phyloP scores from a whole-genome alignment of 2,113 vertebrate genomes.

The Gorsachius goisagi region DNA sequence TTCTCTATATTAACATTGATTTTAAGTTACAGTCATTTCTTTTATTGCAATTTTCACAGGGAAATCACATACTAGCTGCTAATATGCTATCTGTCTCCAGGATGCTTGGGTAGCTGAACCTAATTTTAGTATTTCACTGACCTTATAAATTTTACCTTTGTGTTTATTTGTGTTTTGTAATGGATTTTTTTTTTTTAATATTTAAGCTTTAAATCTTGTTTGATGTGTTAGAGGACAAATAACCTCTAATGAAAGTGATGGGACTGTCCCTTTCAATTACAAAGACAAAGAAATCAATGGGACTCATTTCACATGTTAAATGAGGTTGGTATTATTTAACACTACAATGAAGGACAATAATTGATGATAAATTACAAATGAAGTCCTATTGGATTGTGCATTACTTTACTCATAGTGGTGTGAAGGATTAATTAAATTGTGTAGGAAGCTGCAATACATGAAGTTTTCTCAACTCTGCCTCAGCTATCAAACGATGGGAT shows the following conservation, averaged over 20 bases:
- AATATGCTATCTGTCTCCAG: background rate
- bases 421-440: slow-evolving; percentile 45
- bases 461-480: background rate
- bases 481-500: background rate
- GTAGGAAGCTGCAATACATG: background rate
- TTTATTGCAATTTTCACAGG: background rate
- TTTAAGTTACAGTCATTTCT: slow-evolving; percentile 22
- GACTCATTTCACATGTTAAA: slow-evolving; percentile 53
- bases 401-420: slow-evolving; percentile 1
- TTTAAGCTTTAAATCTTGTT: slow-evolving; percentile 37
- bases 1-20: slow-evolving; percentile 25
- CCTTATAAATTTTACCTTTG: slow-evolving; percentile 24
- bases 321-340: slow-evolving; percentile 44
- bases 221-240: slow-evolving; percentile 32
- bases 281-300: slow-evolving; percentile 59
- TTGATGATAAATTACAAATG: slow-evolving; percentile 32
- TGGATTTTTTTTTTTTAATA: background rate
- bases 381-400: slow-evolving; percentile 21
- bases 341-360: slow-evolving; percentile 24
- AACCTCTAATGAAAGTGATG: slow-evolving; percentile 40
- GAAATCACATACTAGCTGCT: background rate
- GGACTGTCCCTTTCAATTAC: slow-evolving; percentile 60
- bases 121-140: background rate
- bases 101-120: background rate
- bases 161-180: slow-evolving; percentile 13